Base-by-base conservation (phyloP, 1,140 invertebrate genomes). In the Phortica variegata region DNA sequence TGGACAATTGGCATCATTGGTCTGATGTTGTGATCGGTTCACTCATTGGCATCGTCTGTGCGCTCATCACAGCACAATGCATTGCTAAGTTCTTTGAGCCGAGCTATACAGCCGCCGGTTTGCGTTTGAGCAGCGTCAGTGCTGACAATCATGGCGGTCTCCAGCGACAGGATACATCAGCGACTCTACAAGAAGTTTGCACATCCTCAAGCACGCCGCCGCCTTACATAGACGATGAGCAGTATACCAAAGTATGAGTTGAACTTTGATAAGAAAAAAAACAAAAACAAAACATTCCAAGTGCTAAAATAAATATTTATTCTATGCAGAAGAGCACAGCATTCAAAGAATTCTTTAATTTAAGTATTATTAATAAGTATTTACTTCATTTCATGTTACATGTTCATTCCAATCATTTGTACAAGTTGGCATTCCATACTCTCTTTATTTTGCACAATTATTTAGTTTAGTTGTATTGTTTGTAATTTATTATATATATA, bases 1-100 rank as follows among this genome's bases (percentile, higher is more conserved):
- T 73, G 60, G 70, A 73, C 23, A 54, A 56, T 48, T 73, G 70
- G 70, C 70, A 73, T 60, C 70, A 73, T 32, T 73, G 70, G 70
- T 73, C 70, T 0, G 70, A 73, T 44, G 70, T 73, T 4, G 33
- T 73, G 7, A 32, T 21, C 9, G 70, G 70, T 0, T 62, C 62
- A 3, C 18, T 73, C 9, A 36, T 73, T 0, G 70, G 70, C 17
- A 39, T 73, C 5, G 21, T 42, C 0, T 60, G 54, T 0, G 70
- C 70, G 0, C 17, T 73, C 9, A 54, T 73, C n/a, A 73, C 70
- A 1, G 62, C 58, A 7, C 36, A 40, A 17, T 73, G 55, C 26
- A 62, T 73, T 3, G 48, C 60, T 3, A 57, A 63, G 39, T 43
- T 71, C 4, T 70, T 70, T 19, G 47, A 51, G 21, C 12, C 38